Conservation (phyloP, 2,888 invertebrate species). For the Galerucella calmariensis region DNA sequence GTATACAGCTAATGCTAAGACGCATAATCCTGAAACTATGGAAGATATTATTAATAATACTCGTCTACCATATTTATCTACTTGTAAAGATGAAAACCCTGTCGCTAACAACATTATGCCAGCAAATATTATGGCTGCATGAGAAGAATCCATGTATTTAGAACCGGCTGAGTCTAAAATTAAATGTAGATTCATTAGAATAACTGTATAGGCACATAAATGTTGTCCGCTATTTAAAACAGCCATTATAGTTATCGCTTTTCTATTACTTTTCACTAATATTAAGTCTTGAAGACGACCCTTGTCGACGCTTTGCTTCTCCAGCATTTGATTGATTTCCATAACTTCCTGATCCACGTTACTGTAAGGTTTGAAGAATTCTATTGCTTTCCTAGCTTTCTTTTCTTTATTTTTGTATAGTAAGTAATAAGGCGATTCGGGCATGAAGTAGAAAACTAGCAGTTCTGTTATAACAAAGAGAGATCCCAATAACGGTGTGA, state of each 20-base stretch:
- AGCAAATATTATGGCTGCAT: slow-evolving; percentile 60
- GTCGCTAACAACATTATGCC: slow-evolving; percentile 59
- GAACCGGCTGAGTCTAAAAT: slow-evolving; percentile 60
- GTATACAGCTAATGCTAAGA: slow-evolving; percentile 58
- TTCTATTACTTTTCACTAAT: slow-evolving; percentile 58
- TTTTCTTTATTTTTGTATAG: slow-evolving; percentile 56
- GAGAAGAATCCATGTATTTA: slow-evolving; percentile 53
- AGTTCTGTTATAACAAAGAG: slow-evolving; percentile 55
- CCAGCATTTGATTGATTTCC: slow-evolving; percentile 58
- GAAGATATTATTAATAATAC: slow-evolving; percentile 57
- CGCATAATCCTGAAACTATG: slow-evolving; percentile 56
- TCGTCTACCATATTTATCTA: slow-evolving; percentile 61
- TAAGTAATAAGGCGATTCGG: slow-evolving; percentile 62
- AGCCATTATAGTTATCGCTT: slow-evolving; percentile 59
- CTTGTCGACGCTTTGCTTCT: slow-evolving; percentile 57
- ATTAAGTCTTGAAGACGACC: slow-evolving; percentile 59
- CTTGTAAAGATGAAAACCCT: slow-evolving; percentile 53
- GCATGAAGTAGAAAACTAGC: slow-evolving; percentile 60
- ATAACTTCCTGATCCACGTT: slow-evolving; percentile 58
- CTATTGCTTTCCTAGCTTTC: slow-evolving; percentile 56
- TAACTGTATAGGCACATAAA: slow-evolving; percentile 61
- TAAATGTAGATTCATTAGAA: slow-evolving; percentile 62
- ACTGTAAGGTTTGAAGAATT: slow-evolving; percentile 53
- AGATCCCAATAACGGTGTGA: slow-evolving; percentile 52
- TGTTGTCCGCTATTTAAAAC: slow-evolving; percentile 61